These are phyloP conservation scores for Argyresthia goedartella DNA, from an alignment of 2,888 invertebrate genomes.

Conservation along the genomic window DNA sequence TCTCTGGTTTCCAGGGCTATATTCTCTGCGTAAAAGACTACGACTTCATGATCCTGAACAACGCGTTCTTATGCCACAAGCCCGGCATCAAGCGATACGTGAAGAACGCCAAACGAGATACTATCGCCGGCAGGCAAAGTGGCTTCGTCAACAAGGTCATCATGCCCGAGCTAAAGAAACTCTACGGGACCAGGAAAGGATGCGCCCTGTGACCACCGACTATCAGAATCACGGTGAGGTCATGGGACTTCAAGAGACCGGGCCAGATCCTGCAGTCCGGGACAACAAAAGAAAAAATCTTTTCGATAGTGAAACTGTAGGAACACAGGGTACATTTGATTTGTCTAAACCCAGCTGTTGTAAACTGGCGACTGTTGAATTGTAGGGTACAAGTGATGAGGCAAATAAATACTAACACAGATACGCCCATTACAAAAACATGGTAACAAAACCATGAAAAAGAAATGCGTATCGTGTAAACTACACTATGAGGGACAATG, in stretches of 20 bases:
- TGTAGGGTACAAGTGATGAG: neutral
- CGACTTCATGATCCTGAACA: constrained; percentile 92
- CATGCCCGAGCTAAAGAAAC: constrained; percentile 85
- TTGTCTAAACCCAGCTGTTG: neutral
- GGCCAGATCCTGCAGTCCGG: no score
- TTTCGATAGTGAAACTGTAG: no score
- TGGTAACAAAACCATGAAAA: no score
- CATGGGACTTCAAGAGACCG: neutral
- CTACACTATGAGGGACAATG: no score
- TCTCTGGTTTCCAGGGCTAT: constrained; percentile 77
- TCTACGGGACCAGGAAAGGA: constrained; percentile 84
- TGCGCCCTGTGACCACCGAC: constrained; percentile 77
- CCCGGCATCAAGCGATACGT: constrained; percentile 91
- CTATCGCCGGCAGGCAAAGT: constrained; percentile 82
- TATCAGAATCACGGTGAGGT: neutral
- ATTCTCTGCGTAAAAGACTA: constrained; percentile 91
- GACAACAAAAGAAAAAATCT: no score
- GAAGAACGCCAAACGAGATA: constrained; percentile 82
- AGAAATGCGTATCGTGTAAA: no score
- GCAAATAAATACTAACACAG: neutral
- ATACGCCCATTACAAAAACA: no score
- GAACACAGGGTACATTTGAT: neutral
- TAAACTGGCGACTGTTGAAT: neutral
- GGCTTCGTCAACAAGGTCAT: constrained; percentile 83
- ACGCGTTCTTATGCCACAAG: constrained; percentile 93